Evolutionary conservation across 1,140 invertebrate genomes (phyloP).

Genomic region (Bombus balteatus): DNA sequence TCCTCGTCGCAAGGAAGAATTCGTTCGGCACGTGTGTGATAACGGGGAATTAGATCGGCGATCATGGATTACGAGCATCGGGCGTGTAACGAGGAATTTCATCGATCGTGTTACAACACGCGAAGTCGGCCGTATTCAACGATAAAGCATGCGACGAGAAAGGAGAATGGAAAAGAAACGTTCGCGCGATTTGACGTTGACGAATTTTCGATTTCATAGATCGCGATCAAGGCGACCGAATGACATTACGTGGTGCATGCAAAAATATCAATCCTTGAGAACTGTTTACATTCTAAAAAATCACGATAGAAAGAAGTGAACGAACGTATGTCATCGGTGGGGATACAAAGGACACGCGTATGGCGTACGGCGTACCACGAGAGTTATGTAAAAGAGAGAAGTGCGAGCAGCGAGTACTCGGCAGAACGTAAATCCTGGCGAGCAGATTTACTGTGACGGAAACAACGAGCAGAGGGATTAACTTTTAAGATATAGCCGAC

Average conservation of each 20-base stretch:
- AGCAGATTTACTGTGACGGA: constrained; percentile 42
- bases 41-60: not conserved
- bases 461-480: constrained; percentile 36
- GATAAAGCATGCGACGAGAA: not conserved
- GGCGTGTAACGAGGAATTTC: not conserved
- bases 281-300: too few species aligned
- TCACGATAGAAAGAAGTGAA: not conserved
- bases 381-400: not conserved
- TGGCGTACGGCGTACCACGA: too few species aligned
- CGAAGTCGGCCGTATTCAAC: too few species aligned
- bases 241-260: too few species aligned
- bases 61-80: not conserved
- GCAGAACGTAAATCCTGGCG: constrained; percentile 19
- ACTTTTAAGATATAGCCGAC: constrained; percentile 35
- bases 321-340: not conserved
- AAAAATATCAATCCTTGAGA: too few species aligned
- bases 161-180: not conserved
- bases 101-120: not conserved
- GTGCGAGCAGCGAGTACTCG: not conserved
- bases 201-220: not conserved
- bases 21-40: not conserved
- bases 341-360: not conserved
- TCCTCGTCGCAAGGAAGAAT: too few species aligned
- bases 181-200: too few species aligned
- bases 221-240: too few species aligned